Evolutionary conservation across 2,113 vertebrate species (phyloP), one percentile per base, ranked within the genome.

Genomic region (Terrapene triunguis): DNA sequence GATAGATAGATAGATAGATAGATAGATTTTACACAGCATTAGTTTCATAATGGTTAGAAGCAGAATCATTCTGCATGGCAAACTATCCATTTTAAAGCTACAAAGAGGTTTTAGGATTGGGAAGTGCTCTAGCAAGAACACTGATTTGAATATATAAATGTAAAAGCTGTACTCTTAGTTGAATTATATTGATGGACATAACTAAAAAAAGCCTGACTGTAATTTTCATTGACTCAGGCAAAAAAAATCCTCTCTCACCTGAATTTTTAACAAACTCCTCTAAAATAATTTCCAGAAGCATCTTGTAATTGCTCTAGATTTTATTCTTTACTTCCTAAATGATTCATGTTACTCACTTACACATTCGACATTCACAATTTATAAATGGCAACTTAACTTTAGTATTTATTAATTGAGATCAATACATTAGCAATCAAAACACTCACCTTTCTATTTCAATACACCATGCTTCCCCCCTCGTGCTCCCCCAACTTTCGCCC

Each of bases 381-480:
- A 97, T 98, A 97, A 98, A 98, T 85, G 97, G 98, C 97, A 98
- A 95, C 96, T 96, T 96, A 96, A 76, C 94, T 97, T 96, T 94
- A 81, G 57, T 93, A 97, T 93, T 96, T 94, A 65, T 89, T 95
- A 97, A 93, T 96, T 88, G 76, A 59, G 38, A 97, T 94, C 92
- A 92, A 97, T 96, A 92, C 50, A 95, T 76, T 81, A 54, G 92
- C 86, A 96, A 95, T 96, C 95, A 96, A 86, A 96, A 94, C 89
- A 91, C 95, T 98, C 97, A 97, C 97, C 97, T 97, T 96, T 95
- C 90, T 90, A 92, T 95, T 96, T 96, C 93, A 94, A 90, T 84
- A 81, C 80, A 94, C 86, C 89, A 80, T 4, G 85, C 93, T 95
- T 91, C 78, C 80, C 89, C 95, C 80, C 74, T 25, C 3, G 87